phyloP scores from a whole-genome alignment of 2,797 vertebrate species.

The Xiphorhynchus erythropygius region DNA sequence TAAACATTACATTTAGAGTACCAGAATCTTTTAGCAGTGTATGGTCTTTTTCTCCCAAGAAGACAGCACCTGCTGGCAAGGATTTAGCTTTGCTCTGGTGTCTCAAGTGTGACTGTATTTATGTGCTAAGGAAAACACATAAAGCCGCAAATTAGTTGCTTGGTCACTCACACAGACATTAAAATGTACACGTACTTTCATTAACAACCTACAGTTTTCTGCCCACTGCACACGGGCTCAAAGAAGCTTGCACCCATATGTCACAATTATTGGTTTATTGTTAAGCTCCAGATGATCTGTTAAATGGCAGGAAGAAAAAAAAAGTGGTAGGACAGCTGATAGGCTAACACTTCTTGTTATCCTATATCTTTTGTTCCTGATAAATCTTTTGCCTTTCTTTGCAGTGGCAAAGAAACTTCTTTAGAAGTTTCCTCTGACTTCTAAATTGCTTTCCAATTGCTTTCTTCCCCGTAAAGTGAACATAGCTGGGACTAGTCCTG shows the following conservation, averaged over 20 bases:
- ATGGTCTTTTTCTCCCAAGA: background rate
- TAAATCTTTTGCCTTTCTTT: background rate
- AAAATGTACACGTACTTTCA: background rate
- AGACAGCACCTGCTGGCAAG: slow-evolving; percentile 3
- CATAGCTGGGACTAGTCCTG: background rate
- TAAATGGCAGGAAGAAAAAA: slow-evolving; percentile 3
- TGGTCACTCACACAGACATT: slow-evolving; percentile 29
- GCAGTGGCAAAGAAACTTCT: no score
- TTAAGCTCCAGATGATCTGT: slow-evolving; percentile 26
- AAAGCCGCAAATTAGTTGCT: slow-evolving; percentile 59
- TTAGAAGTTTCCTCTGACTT: slow-evolving; percentile 6
- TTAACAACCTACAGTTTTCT: background rate
- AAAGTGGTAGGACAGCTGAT: slow-evolving; percentile 1
- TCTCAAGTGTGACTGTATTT: slow-evolving; percentile 22
- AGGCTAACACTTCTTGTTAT: slow-evolving; percentile 23
- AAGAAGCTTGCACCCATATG: slow-evolving; percentile 46
- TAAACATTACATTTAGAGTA: slow-evolving; percentile 22
- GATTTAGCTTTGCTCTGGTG: slow-evolving; percentile 5
- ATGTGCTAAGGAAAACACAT: slow-evolving; percentile 21
- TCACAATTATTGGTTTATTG: slow-evolving; percentile 41
- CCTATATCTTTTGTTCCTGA: background rate
- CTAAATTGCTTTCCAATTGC: slow-evolving; percentile 4
- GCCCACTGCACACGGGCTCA: background rate
- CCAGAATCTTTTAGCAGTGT: background rate
- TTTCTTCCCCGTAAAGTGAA: background rate